Evolutionary conservation across 2,888 invertebrate genomes (phyloP), one percentile per base, ranked within the genome.

Genomic region (Andrena haemorrhoa): DNA sequence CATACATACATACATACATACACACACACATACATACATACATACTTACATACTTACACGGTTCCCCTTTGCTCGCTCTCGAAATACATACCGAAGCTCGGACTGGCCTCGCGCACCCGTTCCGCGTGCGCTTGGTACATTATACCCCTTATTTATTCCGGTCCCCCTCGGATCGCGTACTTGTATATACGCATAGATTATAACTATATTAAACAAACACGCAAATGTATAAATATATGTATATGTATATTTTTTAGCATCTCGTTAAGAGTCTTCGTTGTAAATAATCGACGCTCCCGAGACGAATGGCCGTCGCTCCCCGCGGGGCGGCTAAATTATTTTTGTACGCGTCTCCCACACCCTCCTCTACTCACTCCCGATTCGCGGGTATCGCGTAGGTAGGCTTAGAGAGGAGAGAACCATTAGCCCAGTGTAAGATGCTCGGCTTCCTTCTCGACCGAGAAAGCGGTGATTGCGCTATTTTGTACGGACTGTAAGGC

Each of bases 401-500:
- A 73, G 79, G 49, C 51, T 75, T 79, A 81, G 65, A 63, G 51
- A 60, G 58, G 41, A 41, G 41, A 41, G 41, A 79, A n/a, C 60
- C 75, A 31, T 85, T 88, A 90, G 71, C 56, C 89, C 89, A 88
- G 89, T 89, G 87, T 79, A 74, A 63, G 63, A 51, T 41, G 49
- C 35, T 69, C 65, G 85, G 60, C 79, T 49, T 31, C 69, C 82
- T 73, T 65, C 82, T 69, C 73, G 61, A 61, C 71, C 47, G 80
- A 85, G 80, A 87, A 75, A 84, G 87, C 86, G 89, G 83, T 89
- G 89, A 91, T 91, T 86, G 80, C 85, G 84, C 75, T 83, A 79
- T 5, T 86, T 56, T 89, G 88, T 90, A 66, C 79, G 90, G 84
- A 90, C 8, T 77, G 87, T 84, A 82, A 86, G 86, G 81, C 83